Evolutionary conservation across 2,888 invertebrate species (phyloP).

Genomic region (Tridacna gigas): DNA sequence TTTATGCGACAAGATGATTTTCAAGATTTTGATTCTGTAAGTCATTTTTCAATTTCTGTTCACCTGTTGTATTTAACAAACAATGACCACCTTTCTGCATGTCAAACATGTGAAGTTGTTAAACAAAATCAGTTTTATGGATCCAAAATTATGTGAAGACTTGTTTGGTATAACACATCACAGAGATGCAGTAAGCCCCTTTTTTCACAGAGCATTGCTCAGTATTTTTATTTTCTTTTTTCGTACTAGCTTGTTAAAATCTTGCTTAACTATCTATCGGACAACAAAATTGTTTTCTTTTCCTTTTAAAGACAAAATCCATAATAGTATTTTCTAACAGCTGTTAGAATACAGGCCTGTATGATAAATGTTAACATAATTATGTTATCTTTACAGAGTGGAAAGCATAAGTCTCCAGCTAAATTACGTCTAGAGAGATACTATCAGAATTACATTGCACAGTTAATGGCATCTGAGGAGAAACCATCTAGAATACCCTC

Average conservation of each 20-base stretch:
- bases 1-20: constrained; percentile 68
- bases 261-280: too few relatives aligned
- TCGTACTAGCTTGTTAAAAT: too few relatives aligned
- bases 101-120: too few relatives aligned
- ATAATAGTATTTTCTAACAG: background rate
- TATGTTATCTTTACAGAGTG: constrained; percentile 25
- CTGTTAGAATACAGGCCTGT: background rate
- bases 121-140: too few relatives aligned
- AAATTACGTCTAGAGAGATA: constrained; percentile 57
- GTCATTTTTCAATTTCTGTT: background rate
- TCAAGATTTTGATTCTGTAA: constrained; percentile 31
- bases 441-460: constrained; percentile 59
- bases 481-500: constrained; percentile 44
- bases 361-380: background rate
- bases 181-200: too few relatives aligned
- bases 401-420: constrained; percentile 35
- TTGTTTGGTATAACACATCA: too few relatives aligned
- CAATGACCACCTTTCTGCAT: too few relatives aligned
- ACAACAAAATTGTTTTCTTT: background rate
- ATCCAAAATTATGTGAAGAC: too few relatives aligned
- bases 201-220: too few relatives aligned
- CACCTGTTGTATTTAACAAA: too few relatives aligned
- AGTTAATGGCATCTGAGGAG: constrained; percentile 41
- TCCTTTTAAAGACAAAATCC: background rate
- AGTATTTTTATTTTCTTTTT: too few relatives aligned